Evolutionary conservation across 2,797 vertebrate species (phyloP), one percentile per base, ranked within the genome.

Genomic region (Pangasius mekongensis): DNA sequence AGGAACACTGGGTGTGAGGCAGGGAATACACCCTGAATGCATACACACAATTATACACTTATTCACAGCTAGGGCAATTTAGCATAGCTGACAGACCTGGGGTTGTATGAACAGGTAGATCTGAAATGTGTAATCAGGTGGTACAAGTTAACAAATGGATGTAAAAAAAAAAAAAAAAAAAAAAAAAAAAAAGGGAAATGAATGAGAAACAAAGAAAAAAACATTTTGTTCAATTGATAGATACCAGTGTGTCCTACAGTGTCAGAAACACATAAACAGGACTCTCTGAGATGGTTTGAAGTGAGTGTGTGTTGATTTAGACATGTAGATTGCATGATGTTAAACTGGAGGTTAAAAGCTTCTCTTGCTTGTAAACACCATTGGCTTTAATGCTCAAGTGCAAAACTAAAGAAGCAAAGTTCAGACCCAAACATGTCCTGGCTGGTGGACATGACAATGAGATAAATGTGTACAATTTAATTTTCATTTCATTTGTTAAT

Each of bases 401-500:
- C 27, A 49, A 49, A 66, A 30, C 13, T 43, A 66, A 47, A n/a
- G 33, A 83, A 47, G 39, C 54, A 2, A 62, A n/a, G 18, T 82
- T 27, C 30, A 66, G n/a, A 27, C 20, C 8, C 5, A 16, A 54
- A 77, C 49, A 22, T 43, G 10, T 47, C 14, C 58, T 64, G 14
- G 5, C 14, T n/a, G 24, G 3, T 60, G 0, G 8, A 36, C 36
- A n/a, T 7, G 0, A 14, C 20, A 83, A 58, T 7, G 2, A 13
- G 10, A 22, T 66, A 66, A 64, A 66, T 64, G 39, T 83, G 11
- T n/a, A n/a, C 60, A 33, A 76, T 76, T 76, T 76, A 0, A 54
- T 3, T 78, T 78, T 54, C 80, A 66, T 24, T 83, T 67, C 27
- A 69, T 69, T 52, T 54, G 47, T 52, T 52, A 84, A 84, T 84